A percentile compares a stretch with the other conserved stretches of the same genome.
Conservation (phyloP, 2,113 vertebrate genomes). For the Tachuris rubrigastra region DNA sequence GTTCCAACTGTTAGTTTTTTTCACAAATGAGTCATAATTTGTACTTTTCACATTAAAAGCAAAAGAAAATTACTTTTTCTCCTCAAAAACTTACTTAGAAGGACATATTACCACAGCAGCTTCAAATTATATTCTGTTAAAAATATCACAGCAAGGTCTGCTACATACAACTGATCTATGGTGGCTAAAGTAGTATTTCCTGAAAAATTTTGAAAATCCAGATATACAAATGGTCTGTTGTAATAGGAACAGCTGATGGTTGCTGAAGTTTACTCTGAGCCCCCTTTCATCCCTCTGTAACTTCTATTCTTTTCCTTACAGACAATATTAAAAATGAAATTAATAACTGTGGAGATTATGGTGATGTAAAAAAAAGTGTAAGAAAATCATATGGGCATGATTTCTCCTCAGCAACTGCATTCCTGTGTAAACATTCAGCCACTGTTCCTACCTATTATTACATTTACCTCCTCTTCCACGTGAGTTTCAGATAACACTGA, state of each 20-base stretch:
- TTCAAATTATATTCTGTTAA: not conserved
- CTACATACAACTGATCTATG: not conserved
- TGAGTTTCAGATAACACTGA: not conserved
- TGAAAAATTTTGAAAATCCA: not conserved
- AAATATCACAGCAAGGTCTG: not conserved
- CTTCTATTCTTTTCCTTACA: not conserved
- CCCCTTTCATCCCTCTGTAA: not conserved
- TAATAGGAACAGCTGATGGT: not conserved
- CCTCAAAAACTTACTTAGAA: not conserved
- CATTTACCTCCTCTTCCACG: not conserved
- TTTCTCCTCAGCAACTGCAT: not conserved
- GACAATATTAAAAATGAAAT: not conserved
- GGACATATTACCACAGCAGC: not conserved
- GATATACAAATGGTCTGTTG: not conserved
- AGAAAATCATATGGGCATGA: not conserved
- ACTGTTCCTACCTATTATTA: not conserved
- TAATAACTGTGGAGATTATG: not conserved
- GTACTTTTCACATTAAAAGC: not conserved
- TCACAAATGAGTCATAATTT: not conserved
- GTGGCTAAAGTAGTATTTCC: not conserved
- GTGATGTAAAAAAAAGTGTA: not conserved
- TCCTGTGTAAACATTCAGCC: not conserved
- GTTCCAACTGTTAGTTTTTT: not conserved
- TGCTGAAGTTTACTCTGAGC: not conserved
- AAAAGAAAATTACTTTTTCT: not conserved